phyloP scores from a whole-genome alignment of 1,140 invertebrate genomes.

The Eueides isabella region DNA sequence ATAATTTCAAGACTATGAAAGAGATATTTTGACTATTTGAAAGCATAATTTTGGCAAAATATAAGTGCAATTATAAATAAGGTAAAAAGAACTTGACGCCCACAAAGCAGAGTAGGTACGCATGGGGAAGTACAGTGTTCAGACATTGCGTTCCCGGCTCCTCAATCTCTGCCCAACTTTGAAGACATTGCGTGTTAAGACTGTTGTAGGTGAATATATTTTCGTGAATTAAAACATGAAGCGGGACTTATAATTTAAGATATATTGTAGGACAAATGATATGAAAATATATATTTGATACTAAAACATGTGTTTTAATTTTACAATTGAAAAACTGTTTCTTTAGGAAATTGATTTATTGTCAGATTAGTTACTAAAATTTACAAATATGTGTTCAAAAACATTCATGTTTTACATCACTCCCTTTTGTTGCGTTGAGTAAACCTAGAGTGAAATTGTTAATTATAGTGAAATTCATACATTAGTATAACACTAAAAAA shows the following conservation, averaged over 20 bases:
- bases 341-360: not conserved
- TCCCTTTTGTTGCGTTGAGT: not conserved
- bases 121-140: no score
- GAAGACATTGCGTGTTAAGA: not conserved
- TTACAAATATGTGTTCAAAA: conserved; percentile 2
- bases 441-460: not conserved
- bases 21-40: not conserved
- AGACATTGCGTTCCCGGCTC: no score
- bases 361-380: not conserved
- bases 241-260: conserved; percentile 48
- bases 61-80: conserved; percentile 51
- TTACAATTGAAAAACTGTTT: conserved; percentile 8
- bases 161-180: no score
- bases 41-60: not conserved
- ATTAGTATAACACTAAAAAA: not conserved
- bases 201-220: conserved; percentile 23
- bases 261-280: conserved; percentile 46
- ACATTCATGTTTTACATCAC: conserved; percentile 15
- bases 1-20: not conserved
- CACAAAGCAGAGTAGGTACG: no score
- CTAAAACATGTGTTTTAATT: conserved; percentile 36
- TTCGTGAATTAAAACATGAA: conserved; percentile 40
- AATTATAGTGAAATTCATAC: not conserved
- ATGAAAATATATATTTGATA: conserved; percentile 53
- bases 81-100: conserved; percentile 21